Percentiles rank a stretch among this genome's conserved stretches.
Conservation (phyloP, 2,888 invertebrate genomes). For the Lagria hirta region DNA sequence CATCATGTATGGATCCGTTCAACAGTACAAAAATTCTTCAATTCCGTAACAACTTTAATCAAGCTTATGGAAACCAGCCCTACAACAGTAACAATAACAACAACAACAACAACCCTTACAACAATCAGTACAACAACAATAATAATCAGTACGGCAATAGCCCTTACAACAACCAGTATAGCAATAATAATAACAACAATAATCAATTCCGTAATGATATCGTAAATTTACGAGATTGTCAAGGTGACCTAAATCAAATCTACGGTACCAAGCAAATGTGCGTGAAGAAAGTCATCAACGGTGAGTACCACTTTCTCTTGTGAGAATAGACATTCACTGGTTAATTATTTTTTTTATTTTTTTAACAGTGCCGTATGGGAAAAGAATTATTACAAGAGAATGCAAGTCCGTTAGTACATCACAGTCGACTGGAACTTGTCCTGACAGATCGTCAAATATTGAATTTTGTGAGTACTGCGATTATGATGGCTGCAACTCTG, state of each 20-base stretch:
- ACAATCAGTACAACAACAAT: slow-evolving; percentile 7
- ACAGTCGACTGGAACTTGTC: slow-evolving; percentile 52
- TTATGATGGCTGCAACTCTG: slow-evolving; percentile 68
- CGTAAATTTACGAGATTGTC: slow-evolving; percentile 15
- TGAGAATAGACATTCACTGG: slow-evolving; percentile 5
- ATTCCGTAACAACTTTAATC: slow-evolving; percentile 29
- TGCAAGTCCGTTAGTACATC: slow-evolving; percentile 63
- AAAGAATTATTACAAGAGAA: slow-evolving; percentile 58
- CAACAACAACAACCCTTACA: slow-evolving; percentile 23
- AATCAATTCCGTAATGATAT: no score
- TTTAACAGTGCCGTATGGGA: slow-evolving; percentile 57
- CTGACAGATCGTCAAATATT: slow-evolving; percentile 37
- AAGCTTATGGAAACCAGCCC: slow-evolving; percentile 16
- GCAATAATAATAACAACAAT: slow-evolving; percentile 22
- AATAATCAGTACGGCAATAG: neutral
- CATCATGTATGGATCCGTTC: slow-evolving; percentile 73
- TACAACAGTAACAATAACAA: slow-evolving; percentile 19
- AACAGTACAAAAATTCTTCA: slow-evolving; percentile 55
- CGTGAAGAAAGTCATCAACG: slow-evolving; percentile 19
- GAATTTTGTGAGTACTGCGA: slow-evolving; percentile 70
- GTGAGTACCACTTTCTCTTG: no score
- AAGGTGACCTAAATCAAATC: slow-evolving; percentile 11
- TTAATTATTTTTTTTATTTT: slow-evolving; percentile 1
- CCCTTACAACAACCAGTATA: no score
- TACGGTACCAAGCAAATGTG: slow-evolving; percentile 22